These are phyloP conservation scores for Diplosoma virens DNA, from an alignment of 23 tunicate genomes.

Conservation along the genomic window DNA sequence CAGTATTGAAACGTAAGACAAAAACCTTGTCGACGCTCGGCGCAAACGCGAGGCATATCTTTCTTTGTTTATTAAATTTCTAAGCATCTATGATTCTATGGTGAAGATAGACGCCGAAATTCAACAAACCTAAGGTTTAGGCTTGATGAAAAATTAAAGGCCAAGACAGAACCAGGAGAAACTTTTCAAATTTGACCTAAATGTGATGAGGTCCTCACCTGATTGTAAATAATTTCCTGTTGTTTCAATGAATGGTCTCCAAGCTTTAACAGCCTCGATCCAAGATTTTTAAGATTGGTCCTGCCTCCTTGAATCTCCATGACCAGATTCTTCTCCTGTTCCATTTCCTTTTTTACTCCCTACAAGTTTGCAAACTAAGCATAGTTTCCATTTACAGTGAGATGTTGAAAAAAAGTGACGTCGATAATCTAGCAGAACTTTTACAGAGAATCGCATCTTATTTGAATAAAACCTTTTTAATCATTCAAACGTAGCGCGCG, in stretches of 20 bases:
- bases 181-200: too few species aligned
- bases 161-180: too few species aligned
- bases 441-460: too few species aligned
- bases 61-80: too few species aligned
- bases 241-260: slow-evolving; percentile 89
- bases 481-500: background rate
- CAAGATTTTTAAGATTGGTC: slow-evolving; percentile 68
- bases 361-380: background rate
- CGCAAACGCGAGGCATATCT: too few species aligned
- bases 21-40: too few species aligned
- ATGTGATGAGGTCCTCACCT: too few species aligned
- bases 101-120: too few species aligned
- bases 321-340: slow-evolving; percentile 54
- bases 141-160: too few species aligned
- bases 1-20: too few species aligned
- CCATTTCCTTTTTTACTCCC: slow-evolving; percentile 37
- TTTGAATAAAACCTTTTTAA: background rate
- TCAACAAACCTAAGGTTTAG: too few species aligned
- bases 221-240: slow-evolving; percentile 96
- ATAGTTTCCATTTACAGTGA: background rate
- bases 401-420: background rate
- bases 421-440: background rate
- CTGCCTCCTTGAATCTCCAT: slow-evolving; percentile 87
- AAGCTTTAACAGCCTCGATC: slow-evolving; percentile 74
- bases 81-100: too few species aligned